Evolutionary conservation across 2,888 invertebrate species (phyloP), one percentile per base, ranked within the genome.

Genomic region (Drosophila paranaensis): DNA sequence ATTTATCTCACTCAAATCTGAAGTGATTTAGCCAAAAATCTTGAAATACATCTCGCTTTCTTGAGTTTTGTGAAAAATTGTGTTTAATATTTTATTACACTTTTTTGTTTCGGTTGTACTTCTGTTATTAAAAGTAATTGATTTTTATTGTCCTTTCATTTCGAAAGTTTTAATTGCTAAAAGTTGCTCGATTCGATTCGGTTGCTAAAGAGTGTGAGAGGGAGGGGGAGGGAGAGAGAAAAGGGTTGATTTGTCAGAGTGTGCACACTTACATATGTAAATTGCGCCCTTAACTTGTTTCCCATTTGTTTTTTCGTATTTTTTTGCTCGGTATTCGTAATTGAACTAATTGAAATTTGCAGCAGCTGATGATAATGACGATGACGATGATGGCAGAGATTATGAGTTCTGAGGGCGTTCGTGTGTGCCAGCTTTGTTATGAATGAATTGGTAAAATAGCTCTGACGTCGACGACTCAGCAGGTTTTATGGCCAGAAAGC

Each of bases 91-190:
- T 35, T 35, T 16, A 33, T 13, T 33, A 4, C 13, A 33, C 33
- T 40, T n/a, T n/a, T 39, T 16, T n/a, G 35, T 14, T 42, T 46
- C 53, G 3, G 33, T 11, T 50, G 3, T 42, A 9, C 48, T 58
- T n/a, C 53, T 60, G 42, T 74, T 77, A 80, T 87, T 78, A 78
- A 80, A 89, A 87, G 87, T 89, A 89, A 86, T 89, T 89, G 89
- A 89, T 89, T 81, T 84, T 82, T 81, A 89, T 88, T 86, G 88
- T 86, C 80, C 75, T 77, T 82, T 66, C 63, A 73, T 77, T 79
- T 77, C 33, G 56, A 64, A 85, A 83, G 77, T 81, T 85, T 88
- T 83, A 85, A 85, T 85, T 85, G 84, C 81, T 56, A 72, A 86
- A 82, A 80, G 63, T 73, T 82, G 51, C 45, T 3, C 20, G 16